Evolutionary conservation across 2,113 vertebrate species (phyloP).

Genomic region (Neodontobutis hainanensis): DNA sequence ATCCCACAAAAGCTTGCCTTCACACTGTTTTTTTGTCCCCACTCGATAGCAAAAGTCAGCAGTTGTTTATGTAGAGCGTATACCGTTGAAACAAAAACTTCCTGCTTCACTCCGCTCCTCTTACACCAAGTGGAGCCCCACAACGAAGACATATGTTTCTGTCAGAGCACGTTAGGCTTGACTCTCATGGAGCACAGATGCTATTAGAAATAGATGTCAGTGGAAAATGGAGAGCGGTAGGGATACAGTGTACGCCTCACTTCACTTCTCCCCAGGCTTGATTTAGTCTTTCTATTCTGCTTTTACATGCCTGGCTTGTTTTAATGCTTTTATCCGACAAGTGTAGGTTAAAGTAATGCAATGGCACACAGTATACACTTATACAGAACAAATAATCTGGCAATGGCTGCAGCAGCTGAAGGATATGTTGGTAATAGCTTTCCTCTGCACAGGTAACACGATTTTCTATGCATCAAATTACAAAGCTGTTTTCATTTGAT

Average conservation of each 20-base stretch:
- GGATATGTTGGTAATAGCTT: neutral
- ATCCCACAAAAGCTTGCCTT: too few species aligned
- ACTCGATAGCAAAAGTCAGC: too few species aligned
- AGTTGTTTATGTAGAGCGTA: too few species aligned
- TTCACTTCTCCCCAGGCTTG: constrained; percentile 26
- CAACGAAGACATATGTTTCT: constrained; percentile 68
- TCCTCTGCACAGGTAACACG: neutral
- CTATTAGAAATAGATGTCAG: constrained; percentile 73
- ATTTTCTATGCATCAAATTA: constrained; percentile 22
- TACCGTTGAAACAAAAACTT: constrained; percentile 36
- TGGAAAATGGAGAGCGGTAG: constrained; percentile 44
- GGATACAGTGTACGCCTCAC: constrained; percentile 29
- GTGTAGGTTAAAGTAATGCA: constrained; percentile 10
- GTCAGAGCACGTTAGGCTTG: constrained; percentile 63
- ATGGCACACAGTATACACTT: neutral
- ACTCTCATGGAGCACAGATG: constrained; percentile 54
- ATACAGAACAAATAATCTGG: constrained; percentile 2
- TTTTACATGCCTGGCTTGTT: constrained; percentile 18
- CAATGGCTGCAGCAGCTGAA: constrained; percentile 6
- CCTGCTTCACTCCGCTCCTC: constrained; percentile 7
- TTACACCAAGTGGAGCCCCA: neutral
- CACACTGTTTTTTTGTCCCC: too few species aligned
- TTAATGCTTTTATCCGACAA: constrained; percentile 7
- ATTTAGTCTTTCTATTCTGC: constrained; percentile 26
- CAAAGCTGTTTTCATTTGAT: constrained; percentile 4